Percentiles rank a stretch among this genome's conserved stretches.
Evolutionary conservation across 2,113 vertebrate species (phyloP).

Genomic region (Tragelaphus scriptus): DNA sequence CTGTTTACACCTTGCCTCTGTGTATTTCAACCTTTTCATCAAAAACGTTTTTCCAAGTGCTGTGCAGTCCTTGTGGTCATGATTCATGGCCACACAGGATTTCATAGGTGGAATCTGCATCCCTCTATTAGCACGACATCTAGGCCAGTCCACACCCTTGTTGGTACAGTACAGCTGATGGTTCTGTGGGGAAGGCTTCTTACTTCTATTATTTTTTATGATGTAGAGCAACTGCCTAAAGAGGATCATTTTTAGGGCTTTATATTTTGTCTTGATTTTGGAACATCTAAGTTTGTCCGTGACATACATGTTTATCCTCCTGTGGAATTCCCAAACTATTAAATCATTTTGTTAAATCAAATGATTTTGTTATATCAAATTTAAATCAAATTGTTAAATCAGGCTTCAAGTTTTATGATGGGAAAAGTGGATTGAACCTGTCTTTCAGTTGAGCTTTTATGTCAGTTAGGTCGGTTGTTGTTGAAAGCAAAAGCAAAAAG

Average conservation of each 20-base stretch:
- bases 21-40: not conserved
- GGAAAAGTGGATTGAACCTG: not conserved
- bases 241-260: not conserved
- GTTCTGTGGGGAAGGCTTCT: not conserved
- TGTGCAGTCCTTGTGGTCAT: not conserved
- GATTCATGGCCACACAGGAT: not conserved
- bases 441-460: not conserved
- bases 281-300: not conserved
- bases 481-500: not conserved
- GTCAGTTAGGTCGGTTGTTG: not conserved
- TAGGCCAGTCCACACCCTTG: not conserved
- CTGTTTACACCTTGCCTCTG: not conserved
- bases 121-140: fast-evolving
- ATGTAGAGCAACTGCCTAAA: not conserved
- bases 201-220: not conserved
- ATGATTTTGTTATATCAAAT: not conserved
- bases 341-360: not conserved
- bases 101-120: not conserved
- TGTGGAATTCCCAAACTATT: not conserved
- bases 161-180: not conserved
- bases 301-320: not conserved
- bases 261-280: not conserved
- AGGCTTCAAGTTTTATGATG: not conserved
- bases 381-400: not conserved
- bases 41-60: not conserved